Evolutionary conservation across 2,888 invertebrate genomes (phyloP).

Genomic region (Megaustenia siamemsis): DNA sequence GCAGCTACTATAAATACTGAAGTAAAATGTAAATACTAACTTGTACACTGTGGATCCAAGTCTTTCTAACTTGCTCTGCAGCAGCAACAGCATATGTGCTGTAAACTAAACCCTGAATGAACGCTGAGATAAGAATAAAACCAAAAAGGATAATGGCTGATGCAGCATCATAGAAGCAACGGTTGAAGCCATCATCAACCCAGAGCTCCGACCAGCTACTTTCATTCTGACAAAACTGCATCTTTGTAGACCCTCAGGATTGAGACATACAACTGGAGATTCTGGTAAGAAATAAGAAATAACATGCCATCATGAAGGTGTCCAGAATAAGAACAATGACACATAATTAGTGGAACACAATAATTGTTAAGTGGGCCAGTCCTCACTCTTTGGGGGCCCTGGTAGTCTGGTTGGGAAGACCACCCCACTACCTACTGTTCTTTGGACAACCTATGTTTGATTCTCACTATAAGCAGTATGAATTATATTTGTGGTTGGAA

Average conservation of each 20-base stretch:
- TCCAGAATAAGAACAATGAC: too few species aligned
- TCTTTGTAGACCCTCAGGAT: conserved; percentile 39
- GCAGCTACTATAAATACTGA: too few species aligned
- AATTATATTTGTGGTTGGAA: too few species aligned
- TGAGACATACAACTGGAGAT: not conserved
- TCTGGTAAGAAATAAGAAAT: too few species aligned
- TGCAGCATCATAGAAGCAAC: conserved; percentile 93
- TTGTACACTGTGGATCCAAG: conserved; percentile 87
- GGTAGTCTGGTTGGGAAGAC: too few species aligned
- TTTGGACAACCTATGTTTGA: too few species aligned
- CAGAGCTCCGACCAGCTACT: conserved; percentile 81
- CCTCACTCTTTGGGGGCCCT: too few species aligned
- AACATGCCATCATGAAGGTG: too few species aligned
- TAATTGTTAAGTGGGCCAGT: too few species aligned
- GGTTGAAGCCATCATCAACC: conserved; percentile 91
- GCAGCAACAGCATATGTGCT: conserved; percentile 88
- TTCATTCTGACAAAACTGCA: conserved; percentile 71
- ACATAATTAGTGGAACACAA: too few species aligned
- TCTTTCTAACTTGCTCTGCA: conserved; percentile 84
- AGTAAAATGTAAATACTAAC: conserved; percentile 9
- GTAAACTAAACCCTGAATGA: conserved; percentile 78
- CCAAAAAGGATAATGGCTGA: conserved; percentile 86
- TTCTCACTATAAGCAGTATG: too few species aligned
- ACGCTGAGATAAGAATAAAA: conserved; percentile 89
- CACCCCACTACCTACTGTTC: too few species aligned